Evolutionary conservation across 2,888 invertebrate species (phyloP).

Genomic region (Tenodera sinensis): DNA sequence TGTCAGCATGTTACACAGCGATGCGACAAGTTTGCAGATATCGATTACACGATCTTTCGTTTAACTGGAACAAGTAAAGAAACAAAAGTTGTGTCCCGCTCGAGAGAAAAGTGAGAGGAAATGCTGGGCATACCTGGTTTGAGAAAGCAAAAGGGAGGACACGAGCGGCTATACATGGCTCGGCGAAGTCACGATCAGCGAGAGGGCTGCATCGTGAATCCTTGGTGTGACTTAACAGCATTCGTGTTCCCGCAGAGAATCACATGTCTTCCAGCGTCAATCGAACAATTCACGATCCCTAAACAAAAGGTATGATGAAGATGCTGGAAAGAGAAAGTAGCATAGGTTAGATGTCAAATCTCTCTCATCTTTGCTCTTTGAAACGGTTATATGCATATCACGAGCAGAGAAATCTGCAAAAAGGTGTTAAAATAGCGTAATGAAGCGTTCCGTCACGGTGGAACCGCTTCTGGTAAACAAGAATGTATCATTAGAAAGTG

Average conservation of each 20-base stretch:
- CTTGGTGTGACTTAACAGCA: background rate
- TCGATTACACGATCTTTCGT: background rate
- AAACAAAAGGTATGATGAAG: background rate
- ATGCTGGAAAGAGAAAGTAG: background rate
- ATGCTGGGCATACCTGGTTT: background rate
- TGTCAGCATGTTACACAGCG: too few species aligned
- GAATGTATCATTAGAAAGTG: background rate
- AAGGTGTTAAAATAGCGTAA: background rate
- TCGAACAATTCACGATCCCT: background rate
- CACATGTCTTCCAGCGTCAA: background rate
- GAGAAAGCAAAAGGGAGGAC: background rate
- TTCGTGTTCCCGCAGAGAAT: background rate
- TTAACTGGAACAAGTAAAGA: background rate
- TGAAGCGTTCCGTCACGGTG: background rate
- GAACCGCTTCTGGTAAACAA: background rate
- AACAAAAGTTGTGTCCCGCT: background rate
- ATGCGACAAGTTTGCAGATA: background rate
- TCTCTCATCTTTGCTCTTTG: background rate
- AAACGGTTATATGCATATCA: background rate
- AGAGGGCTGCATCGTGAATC: background rate
- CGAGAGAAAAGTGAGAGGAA: background rate
- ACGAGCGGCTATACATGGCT: background rate
- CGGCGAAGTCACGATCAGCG: background rate
- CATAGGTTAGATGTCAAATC: background rate
- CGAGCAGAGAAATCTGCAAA: background rate